Percentiles rank a stretch among this genome's conserved stretches.
Evolutionary conservation across 2,888 invertebrate genomes (phyloP).

Genomic region (Hartigia nigra): DNA sequence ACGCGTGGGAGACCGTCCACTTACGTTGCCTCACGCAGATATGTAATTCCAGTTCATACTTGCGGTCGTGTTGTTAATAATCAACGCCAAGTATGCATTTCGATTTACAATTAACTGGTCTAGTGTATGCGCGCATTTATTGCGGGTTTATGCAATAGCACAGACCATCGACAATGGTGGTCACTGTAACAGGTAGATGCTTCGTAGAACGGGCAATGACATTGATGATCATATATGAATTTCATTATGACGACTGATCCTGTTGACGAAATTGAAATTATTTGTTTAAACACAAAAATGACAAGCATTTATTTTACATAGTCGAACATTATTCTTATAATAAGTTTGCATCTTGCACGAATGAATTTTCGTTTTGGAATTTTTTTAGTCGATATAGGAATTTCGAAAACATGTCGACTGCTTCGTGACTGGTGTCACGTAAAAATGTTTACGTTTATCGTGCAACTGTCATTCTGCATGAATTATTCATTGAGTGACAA

Average conservation of each 20-base stretch:
- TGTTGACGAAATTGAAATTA: not conserved
- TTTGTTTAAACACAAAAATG: not conserved
- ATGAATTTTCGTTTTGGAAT: not conserved
- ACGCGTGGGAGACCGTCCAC: conserved; percentile 30
- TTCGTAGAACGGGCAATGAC: not conserved
- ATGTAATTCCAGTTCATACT: conserved; percentile 29
- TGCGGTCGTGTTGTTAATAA: conserved; percentile 29
- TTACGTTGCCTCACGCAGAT: conserved; percentile 27
- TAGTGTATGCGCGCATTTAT: not conserved
- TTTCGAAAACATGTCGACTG: not conserved
- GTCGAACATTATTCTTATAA: not conserved
- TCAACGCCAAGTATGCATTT: not conserved
- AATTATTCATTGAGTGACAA: not conserved
- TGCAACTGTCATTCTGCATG: not conserved
- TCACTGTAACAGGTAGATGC: not conserved
- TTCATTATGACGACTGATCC: not conserved
- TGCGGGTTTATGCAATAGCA: not conserved
- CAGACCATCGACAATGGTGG: not conserved
- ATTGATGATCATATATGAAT: not conserved
- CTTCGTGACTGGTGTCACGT: not conserved
- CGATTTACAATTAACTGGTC: not conserved
- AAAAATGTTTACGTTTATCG: not conserved
- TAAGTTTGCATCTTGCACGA: not conserved
- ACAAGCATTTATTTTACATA: not conserved
- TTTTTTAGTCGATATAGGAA: not conserved